Conservation (phyloP, 2,888 invertebrate genomes). For the Latheticus oryzae region DNA sequence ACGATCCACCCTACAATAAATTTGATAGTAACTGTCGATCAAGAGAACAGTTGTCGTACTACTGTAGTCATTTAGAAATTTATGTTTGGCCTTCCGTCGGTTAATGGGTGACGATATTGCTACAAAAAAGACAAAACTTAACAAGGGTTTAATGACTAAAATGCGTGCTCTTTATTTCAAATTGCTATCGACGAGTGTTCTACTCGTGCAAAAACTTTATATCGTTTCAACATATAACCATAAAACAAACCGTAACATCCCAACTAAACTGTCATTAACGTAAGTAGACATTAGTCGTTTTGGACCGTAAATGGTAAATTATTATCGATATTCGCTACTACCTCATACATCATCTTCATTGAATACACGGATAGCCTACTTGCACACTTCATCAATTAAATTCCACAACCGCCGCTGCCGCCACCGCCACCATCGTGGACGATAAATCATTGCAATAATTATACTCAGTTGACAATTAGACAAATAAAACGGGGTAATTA, state of each 20-base stretch:
- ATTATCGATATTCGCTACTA: slow-evolving; percentile 22
- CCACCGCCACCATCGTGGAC: slow-evolving; percentile 15
- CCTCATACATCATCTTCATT: slow-evolving; percentile 36
- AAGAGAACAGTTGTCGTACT: no score
- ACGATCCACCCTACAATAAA: no score
- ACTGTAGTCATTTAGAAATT: slow-evolving; percentile 56
- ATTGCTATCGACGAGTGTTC: slow-evolving; percentile 29
- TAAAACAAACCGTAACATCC: slow-evolving; percentile 27
- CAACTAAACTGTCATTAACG: slow-evolving; percentile 25
- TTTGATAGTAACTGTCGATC: no score
- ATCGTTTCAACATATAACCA: slow-evolving; percentile 17
- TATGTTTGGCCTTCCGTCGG: slow-evolving; percentile 50
- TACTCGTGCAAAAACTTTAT: slow-evolving; percentile 28
- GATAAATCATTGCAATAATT: slow-evolving; percentile 37
- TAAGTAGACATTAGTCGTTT: slow-evolving; percentile 17
- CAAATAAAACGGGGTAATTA: slow-evolving; percentile 40
- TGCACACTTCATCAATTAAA: slow-evolving; percentile 39
- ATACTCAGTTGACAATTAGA: slow-evolving; percentile 33
- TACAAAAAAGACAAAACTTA: slow-evolving; percentile 39
- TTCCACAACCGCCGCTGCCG: no score
- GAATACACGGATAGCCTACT: slow-evolving; percentile 12
- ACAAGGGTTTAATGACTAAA: slow-evolving; percentile 41
- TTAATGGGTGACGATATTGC: slow-evolving; percentile 47
- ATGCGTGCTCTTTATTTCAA: slow-evolving; percentile 37
- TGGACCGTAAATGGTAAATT: slow-evolving; percentile 13